A percentile compares a stretch with the other conserved stretches of the same genome.
Conservation (phyloP, 2,113 vertebrate species). For the Cynoglossus semilaevis region DNA sequence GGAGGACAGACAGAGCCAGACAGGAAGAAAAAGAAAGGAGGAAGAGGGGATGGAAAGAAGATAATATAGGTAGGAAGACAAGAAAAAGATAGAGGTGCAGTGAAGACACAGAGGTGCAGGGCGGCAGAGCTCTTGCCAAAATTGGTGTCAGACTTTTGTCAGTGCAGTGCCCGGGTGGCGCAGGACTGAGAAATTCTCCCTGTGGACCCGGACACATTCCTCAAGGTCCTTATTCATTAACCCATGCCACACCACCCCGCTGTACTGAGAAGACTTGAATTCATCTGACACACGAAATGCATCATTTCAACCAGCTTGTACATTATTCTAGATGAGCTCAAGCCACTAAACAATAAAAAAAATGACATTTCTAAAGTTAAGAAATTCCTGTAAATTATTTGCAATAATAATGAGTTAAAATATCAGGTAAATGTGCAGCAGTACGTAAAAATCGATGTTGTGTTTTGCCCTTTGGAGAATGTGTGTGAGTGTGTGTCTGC, state of each 20-base stretch:
- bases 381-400: constrained; percentile 19
- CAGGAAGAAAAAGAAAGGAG: constrained; percentile 18
- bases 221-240: constrained; percentile 61
- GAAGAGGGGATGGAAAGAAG: constrained; percentile 18
- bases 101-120: constrained; percentile 31
- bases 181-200: constrained; percentile 69
- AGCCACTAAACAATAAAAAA: no score
- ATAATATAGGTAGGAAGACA: constrained; percentile 18
- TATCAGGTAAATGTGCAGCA: constrained; percentile 34
- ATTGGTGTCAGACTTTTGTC: constrained; percentile 67
- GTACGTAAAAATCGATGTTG: constrained; percentile 36
- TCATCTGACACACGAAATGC: constrained; percentile 8
- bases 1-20: constrained; percentile 36
- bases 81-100: constrained; percentile 37
- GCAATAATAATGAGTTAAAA: constrained; percentile 33
- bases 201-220: constrained; percentile 69
- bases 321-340: no score
- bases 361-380: not conserved
- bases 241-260: constrained; percentile 44
- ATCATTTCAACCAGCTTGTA: not conserved
- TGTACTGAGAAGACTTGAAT: constrained; percentile 26
- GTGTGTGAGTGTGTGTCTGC: constrained; percentile 11
- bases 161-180: constrained; percentile 62
- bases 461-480: constrained; percentile 28
- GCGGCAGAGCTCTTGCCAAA: constrained; percentile 50